A percentile compares a stretch with the other conserved stretches of the same genome.
Conservation (phyloP, 2,888 invertebrate species). For the Euplexia lucipara region DNA sequence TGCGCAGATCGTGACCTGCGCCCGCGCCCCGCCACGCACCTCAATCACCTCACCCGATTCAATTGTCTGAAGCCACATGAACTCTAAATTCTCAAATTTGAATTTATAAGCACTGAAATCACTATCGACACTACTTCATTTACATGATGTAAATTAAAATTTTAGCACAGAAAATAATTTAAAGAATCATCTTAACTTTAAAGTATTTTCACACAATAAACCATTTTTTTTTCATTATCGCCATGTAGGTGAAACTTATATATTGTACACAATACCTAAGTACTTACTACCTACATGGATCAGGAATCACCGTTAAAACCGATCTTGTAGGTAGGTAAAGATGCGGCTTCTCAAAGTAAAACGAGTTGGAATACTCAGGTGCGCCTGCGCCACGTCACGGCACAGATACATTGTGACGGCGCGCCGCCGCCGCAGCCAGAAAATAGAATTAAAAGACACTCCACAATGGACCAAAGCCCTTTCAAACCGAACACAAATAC, state of each 20-base stretch:
- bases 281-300: constrained; percentile 21
- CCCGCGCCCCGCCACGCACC: constrained; percentile 57
- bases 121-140: neutral
- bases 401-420: constrained; percentile 80
- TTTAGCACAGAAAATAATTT: neutral
- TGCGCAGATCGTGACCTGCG: constrained; percentile 73
- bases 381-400: constrained; percentile 73
- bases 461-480: constrained; percentile 84
- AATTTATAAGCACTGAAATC: constrained; percentile 1
- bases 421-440: constrained; percentile 71
- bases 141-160: too few relatives aligned
- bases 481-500: constrained; percentile 81
- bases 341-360: constrained; percentile 82
- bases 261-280: constrained; percentile 5
- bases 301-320: constrained; percentile 53
- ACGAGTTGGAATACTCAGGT: constrained; percentile 87
- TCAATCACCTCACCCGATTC: constrained; percentile 58
- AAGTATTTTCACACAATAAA: neutral
- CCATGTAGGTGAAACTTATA: neutral
- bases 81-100: neutral
- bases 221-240: neutral
- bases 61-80: constrained; percentile 49
- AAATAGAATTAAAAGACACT: constrained; percentile 87
- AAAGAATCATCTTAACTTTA: neutral
- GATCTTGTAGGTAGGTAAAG: constrained; percentile 62